Evolutionary conservation across 2,113 vertebrate species (phyloP).

Genomic region (Poicephalus gulielmi): DNA sequence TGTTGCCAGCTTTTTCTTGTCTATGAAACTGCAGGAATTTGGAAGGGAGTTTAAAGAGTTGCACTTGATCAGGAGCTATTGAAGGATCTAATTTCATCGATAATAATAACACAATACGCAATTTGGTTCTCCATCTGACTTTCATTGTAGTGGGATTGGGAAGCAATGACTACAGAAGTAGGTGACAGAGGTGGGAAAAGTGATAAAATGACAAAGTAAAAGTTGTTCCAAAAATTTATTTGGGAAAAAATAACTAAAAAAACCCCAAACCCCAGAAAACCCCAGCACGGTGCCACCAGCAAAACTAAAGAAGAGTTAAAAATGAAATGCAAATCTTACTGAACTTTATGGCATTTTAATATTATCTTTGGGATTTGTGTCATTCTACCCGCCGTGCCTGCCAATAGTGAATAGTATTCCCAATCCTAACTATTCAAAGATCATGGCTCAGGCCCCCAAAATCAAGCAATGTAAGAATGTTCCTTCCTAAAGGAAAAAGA

Average conservation of each 20-base stretch:
- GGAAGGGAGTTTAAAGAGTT: background rate
- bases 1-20: background rate
- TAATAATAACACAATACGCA: background rate
- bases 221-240: background rate
- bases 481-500: background rate
- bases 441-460: constrained; percentile 38
- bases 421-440: background rate
- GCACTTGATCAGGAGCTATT: background rate
- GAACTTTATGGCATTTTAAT: constrained; percentile 55
- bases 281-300: background rate
- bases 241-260: background rate
- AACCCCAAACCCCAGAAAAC: background rate
- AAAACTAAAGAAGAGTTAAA: constrained; percentile 60
- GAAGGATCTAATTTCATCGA: background rate
- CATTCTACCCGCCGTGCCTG: constrained; percentile 41
- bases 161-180: background rate
- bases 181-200: background rate
- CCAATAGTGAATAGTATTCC: constrained; percentile 50
- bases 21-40: background rate
- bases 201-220: background rate
- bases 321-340: constrained; percentile 17
- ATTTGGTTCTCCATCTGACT: background rate
- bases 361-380: constrained; percentile 57
- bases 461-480: background rate
- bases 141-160: background rate